Evolutionary conservation across 2,888 invertebrate genomes (phyloP).

Genomic region (Xylota sylvarum): DNA sequence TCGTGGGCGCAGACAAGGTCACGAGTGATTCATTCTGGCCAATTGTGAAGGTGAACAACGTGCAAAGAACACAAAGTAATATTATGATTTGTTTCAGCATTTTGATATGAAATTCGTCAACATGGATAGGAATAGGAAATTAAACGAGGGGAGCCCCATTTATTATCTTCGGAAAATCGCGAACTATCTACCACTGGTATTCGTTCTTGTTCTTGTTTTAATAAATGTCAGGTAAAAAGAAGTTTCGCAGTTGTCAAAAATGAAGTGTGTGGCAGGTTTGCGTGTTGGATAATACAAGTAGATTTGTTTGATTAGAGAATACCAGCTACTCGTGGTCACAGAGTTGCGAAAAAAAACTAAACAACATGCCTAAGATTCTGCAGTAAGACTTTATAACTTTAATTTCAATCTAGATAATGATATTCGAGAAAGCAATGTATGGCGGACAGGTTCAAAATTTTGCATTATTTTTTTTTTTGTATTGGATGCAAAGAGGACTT

Average conservation of each 20-base stretch:
- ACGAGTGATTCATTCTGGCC: constrained; percentile 50
- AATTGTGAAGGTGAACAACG: neutral
- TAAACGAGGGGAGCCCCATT: constrained; percentile 40
- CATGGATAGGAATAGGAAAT: constrained; percentile 38
- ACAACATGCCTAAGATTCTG: too few species aligned
- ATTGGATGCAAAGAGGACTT: too few species aligned
- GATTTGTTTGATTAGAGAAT: neutral
- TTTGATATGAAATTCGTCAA: constrained; percentile 48
- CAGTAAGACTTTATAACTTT: too few species aligned
- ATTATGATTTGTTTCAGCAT: constrained; percentile 36
- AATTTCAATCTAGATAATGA: too few species aligned
- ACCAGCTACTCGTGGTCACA: neutral
- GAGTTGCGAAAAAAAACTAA: too few species aligned
- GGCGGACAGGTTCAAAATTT: too few species aligned
- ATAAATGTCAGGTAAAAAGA: constrained; percentile 12
- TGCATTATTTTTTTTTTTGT: too few species aligned
- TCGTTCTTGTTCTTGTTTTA: constrained; percentile 1
- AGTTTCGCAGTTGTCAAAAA: neutral
- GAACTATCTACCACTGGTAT: constrained; percentile 11
- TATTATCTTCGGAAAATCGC: constrained; percentile 21
- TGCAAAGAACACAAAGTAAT: constrained; percentile 21
- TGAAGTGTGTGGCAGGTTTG: neutral
- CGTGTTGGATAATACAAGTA: neutral
- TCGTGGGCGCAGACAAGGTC: constrained; percentile 45
- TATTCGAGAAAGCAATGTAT: too few species aligned